phyloP scores from a whole-genome alignment of 1,140 invertebrate genomes.

The Apis cerana region DNA sequence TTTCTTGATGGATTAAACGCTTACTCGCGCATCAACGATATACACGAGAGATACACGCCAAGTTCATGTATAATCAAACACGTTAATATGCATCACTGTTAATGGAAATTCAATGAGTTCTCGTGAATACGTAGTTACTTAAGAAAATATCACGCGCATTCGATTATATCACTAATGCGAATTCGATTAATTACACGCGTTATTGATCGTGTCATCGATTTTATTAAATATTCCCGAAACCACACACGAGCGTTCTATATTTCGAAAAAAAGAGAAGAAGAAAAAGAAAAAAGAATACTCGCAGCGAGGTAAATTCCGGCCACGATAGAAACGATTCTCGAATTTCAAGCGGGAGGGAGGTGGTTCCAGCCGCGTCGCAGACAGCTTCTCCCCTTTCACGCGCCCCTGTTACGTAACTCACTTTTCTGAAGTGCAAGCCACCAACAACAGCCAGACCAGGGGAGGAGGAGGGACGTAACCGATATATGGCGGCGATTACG shows the following conservation, averaged over 20 bases:
- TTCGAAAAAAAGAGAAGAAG: not conserved
- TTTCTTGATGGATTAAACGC: not conserved
- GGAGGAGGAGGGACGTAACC: not conserved
- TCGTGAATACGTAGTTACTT: not conserved
- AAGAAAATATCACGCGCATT: not conserved
- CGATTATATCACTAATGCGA: not conserved
- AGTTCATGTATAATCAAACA: not conserved
- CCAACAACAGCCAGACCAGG: not conserved
- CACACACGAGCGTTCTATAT: not conserved
- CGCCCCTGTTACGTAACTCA: slow-evolving; percentile 22
- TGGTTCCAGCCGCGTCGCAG: not conserved
- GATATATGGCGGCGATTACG: slow-evolving; percentile 28
- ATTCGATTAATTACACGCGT: not conserved
- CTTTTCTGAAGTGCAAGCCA: slow-evolving; percentile 9
- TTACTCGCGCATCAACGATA: not conserved
- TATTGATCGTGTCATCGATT: not conserved
- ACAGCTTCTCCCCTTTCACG: not conserved
- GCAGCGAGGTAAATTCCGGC: not conserved
- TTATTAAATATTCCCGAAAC: too few species aligned
- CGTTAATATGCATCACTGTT: too few species aligned
- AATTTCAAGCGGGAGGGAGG: not conserved
- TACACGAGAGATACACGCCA: not conserved
- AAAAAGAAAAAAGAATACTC: too few species aligned
- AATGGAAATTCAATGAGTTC: not conserved
- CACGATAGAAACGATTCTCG: not conserved